phyloP scores from a whole-genome alignment of 2,113 vertebrate genomes.

The Sula dactylatra region DNA sequence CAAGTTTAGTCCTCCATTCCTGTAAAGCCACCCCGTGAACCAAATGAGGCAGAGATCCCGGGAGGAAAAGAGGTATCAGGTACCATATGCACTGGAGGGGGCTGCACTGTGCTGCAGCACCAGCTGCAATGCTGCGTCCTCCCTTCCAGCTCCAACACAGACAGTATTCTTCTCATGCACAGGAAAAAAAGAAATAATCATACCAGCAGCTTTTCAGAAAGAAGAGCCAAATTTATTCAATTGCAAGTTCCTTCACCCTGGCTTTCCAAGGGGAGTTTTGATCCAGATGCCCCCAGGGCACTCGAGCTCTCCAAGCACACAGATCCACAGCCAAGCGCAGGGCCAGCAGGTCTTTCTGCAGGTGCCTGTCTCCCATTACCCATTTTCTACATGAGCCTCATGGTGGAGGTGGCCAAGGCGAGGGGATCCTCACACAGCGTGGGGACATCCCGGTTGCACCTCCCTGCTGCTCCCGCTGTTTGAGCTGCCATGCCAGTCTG shows the following conservation, averaged over 20 bases:
- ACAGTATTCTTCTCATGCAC: background rate
- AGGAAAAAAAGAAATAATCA: background rate
- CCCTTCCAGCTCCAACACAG: background rate
- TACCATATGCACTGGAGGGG: fast-evolving
- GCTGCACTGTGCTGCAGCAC: background rate
- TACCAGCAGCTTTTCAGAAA: background rate
- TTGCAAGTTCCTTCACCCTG: background rate
- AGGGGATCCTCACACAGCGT: fast-evolving
- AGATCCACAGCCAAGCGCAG: fast-evolving
- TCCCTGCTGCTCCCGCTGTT: fast-evolving
- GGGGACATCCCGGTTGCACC: background rate
- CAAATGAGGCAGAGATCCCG: background rate
- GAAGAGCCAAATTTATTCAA: background rate
- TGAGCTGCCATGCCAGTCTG: background rate
- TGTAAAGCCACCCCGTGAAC: background rate
- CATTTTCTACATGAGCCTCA: background rate
- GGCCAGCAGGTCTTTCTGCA: background rate
- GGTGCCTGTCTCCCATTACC: background rate
- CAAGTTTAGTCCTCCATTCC: background rate
- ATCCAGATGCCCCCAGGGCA: fast-evolving
- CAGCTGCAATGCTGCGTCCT: fast-evolving
- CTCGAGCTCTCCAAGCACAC: background rate
- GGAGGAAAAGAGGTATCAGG: background rate
- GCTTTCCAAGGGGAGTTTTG: background rate
- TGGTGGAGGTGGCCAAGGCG: fast-evolving